These are phyloP conservation scores for Luscinia luscinia DNA, from an alignment of 2,797 vertebrate genomes.

Conservation along the genomic window DNA sequence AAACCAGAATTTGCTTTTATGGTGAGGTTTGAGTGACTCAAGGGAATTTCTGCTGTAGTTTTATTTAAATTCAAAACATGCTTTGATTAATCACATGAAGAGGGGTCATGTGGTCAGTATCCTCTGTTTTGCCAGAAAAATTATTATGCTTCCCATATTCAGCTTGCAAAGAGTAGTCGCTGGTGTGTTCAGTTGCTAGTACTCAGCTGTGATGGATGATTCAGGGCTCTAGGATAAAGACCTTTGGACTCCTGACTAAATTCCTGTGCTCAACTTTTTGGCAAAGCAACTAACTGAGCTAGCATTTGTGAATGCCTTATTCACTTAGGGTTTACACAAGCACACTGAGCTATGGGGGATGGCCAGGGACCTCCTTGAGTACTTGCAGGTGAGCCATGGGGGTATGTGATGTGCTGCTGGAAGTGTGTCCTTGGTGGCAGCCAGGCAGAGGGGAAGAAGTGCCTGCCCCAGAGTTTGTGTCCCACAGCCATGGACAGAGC, in stretches of 20 bases:
- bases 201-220: background rate
- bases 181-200: background rate
- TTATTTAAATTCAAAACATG: background rate
- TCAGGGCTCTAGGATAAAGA: background rate
- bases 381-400: background rate
- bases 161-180: background rate
- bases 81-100: background rate
- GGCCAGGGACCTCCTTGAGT: background rate
- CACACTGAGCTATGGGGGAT: background rate
- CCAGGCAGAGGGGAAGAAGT: background rate
- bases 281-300: background rate
- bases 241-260: background rate
- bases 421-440: background rate
- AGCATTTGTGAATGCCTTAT: background rate
- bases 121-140: background rate
- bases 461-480: background rate
- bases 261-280: background rate
- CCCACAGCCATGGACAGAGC: background rate
- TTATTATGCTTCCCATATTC: background rate
- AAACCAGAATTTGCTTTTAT: conserved; percentile 14
- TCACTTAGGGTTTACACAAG: background rate
- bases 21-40: background rate
- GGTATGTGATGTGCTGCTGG: background rate
- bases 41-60: background rate
- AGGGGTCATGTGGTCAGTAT: background rate